Base-by-base conservation (phyloP, 2,797 vertebrate genomes). In the Tangara arthus region DNA sequence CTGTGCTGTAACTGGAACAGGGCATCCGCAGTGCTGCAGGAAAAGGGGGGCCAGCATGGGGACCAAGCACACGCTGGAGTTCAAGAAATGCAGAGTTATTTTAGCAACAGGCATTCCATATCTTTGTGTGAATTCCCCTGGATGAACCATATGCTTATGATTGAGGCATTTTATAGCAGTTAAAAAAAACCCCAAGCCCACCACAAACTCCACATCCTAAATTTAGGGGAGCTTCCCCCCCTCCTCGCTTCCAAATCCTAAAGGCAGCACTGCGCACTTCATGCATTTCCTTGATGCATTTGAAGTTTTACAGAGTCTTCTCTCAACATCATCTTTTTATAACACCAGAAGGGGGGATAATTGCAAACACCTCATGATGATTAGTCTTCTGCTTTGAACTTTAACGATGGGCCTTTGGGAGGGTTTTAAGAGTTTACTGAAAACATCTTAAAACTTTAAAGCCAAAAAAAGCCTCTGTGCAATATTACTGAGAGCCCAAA, bases 361-460 rank as follows among this genome's bases (percentile, higher is more conserved):
- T 60, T 76, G 91, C 94, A 73, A 93, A 53, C 93, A 96, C 89
- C 87, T 90, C 82, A 28, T 46, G 89, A 85, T 34, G 64, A 94
- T 91, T 82, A 86, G 70, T 27, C 14, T 72, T 30, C 73, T 50
- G 73, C 96, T 95, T 95, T 96, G 91, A 94, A 91, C 90, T 95
- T 88, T 69, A 94, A 88, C 1, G 15, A 83, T 2, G 35, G 70
- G 50, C 63, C 37, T 84, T 78, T 61, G 87, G 80, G 94, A 88
- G 46, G 4, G 28, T 64, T 92, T 93, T 35, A 60, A 69, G 79
- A 75, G 56, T 91, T 95, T 94, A 78, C 90, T 55, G 77, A 86
- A 92, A 93, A 90, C 69, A 93, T 72, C 59, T 83, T 83, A 66
- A 66, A 60, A 77, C 56, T 89, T 79, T 32, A 85, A 96, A 94